Percentiles rank a stretch among this genome's conserved stretches.
Conservation (phyloP, 92 coral and sea anemone species). For the Umimayanthus chanpuru region DNA sequence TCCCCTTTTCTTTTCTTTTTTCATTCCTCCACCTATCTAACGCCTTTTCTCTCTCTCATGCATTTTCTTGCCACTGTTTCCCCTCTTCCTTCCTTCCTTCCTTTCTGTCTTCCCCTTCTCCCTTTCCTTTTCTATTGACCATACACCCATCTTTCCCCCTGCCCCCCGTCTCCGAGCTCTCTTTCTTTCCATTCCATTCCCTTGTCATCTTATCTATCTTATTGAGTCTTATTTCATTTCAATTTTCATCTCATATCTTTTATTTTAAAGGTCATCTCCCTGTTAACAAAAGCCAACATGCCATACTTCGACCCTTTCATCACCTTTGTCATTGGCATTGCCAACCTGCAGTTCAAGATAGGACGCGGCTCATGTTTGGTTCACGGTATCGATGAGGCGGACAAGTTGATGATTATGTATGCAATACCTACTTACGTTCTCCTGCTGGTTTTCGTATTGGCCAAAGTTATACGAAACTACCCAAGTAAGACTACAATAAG, state of each 20-base stretch:
- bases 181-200: not conserved
- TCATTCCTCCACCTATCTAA: too few species aligned
- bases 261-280: conserved; percentile 24
- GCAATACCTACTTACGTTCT: conserved; percentile 28
- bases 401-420: conserved; percentile 41
- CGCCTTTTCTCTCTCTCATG: too few species aligned
- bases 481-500: conserved; percentile 28
- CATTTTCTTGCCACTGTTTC: too few species aligned
- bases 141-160: too few species aligned
- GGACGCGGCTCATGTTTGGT: conserved; percentile 26
- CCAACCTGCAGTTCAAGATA: conserved; percentile 28
- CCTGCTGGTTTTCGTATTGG: conserved; percentile 30
- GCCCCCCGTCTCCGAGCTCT: too few species aligned
- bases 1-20: too few species aligned
- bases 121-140: too few species aligned
- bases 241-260: not conserved
- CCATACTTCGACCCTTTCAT: conserved; percentile 39
- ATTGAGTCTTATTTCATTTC: not conserved
- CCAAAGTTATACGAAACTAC: conserved; percentile 27
- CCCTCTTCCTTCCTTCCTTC: too few species aligned
- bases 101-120: too few species aligned
- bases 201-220: not conserved
- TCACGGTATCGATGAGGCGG: conserved; percentile 32
- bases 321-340: conserved; percentile 27
- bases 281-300: conserved; percentile 30